These are phyloP conservation scores for Azorinus chamasolen DNA, from an alignment of 2,888 invertebrate species.

Conservation along the genomic window DNA sequence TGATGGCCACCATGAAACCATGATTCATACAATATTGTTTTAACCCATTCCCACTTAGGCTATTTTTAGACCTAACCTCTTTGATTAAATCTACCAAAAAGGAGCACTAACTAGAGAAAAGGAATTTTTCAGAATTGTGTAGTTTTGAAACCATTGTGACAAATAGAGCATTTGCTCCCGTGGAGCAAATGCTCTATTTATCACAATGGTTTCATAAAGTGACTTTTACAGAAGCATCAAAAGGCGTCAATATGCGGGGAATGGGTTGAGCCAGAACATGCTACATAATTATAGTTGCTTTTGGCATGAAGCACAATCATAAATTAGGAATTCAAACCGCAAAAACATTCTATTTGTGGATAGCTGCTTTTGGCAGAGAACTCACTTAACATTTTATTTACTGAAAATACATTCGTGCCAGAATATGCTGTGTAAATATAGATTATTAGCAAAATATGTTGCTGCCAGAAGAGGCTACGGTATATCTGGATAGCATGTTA, in stretches of 20 bases:
- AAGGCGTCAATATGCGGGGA: no score
- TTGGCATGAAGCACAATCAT: not conserved
- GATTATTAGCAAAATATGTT: not conserved
- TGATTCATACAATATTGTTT: not conserved
- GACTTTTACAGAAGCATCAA: no score
- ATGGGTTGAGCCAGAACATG: slow-evolving; percentile 5
- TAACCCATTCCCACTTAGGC: no score
- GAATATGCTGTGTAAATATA: not conserved
- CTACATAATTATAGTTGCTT: slow-evolving; percentile 1
- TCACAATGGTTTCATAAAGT: no score
- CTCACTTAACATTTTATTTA: not conserved
- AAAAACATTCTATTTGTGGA: slow-evolving; percentile 4
- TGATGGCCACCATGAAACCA: not conserved
- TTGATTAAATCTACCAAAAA: no score
- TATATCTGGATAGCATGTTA: slow-evolving; percentile 5
- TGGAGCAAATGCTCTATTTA: no score
- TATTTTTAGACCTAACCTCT: no score
- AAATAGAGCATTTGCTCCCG: no score
- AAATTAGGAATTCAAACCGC: not conserved
- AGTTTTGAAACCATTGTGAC: no score
- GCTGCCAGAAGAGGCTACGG: slow-evolving; percentile 2
- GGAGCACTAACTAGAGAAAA: no score
- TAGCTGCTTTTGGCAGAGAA: slow-evolving; percentile 2
- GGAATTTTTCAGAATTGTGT: no score
- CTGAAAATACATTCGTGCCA: slow-evolving; percentile 2